Percentiles rank a stretch among this genome's conserved stretches.
These are phyloP conservation scores for Ormyrus thymus DNA, from an alignment of 2,888 invertebrate genomes.

Conservation along the genomic window DNA sequence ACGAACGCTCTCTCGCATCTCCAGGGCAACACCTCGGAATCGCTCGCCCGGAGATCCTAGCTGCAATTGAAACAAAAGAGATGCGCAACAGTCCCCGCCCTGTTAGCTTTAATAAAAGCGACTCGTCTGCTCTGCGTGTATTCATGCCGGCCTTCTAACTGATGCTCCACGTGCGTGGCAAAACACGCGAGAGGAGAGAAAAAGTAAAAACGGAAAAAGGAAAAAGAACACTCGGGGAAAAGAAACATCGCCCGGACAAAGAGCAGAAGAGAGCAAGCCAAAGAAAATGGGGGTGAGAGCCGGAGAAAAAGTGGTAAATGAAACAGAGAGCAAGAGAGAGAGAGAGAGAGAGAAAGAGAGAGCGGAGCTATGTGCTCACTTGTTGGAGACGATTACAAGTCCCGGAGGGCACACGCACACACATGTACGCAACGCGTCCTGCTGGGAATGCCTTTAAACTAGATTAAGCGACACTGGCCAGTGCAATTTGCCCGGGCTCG, in stretches of 20 bases:
- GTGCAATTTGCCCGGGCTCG: slow-evolving; percentile 34
- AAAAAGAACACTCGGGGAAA: background rate
- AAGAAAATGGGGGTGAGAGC: slow-evolving; percentile 18
- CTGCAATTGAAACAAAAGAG: slow-evolving; percentile 36
- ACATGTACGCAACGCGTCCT: slow-evolving; percentile 57
- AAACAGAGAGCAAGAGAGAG: slow-evolving; percentile 31
- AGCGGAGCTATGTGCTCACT: slow-evolving; percentile 56
- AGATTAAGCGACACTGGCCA: slow-evolving; percentile 58
- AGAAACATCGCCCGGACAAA: slow-evolving; percentile 13
- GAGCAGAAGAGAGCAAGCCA: slow-evolving; percentile 19
- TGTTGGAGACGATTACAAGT: slow-evolving; percentile 66
- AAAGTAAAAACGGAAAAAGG: background rate
- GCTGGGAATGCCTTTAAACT: slow-evolving; percentile 59
- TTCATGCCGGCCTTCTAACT: background rate
- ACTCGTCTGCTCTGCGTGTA: background rate
- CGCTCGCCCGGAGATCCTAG: background rate
- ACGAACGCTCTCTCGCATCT: background rate
- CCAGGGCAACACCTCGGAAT: background rate
- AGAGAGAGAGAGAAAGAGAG: too few species aligned
- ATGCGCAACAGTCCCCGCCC: background rate
- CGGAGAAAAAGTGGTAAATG: slow-evolving; percentile 46
- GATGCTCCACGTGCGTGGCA: background rate
- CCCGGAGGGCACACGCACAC: slow-evolving; percentile 58
- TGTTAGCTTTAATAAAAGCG: slow-evolving; percentile 35
- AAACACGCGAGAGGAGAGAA: background rate